Percentiles rank a stretch among this genome's conserved stretches.
Conservation (phyloP, 1,140 invertebrate genomes). For the Papilio polyxenes region DNA sequence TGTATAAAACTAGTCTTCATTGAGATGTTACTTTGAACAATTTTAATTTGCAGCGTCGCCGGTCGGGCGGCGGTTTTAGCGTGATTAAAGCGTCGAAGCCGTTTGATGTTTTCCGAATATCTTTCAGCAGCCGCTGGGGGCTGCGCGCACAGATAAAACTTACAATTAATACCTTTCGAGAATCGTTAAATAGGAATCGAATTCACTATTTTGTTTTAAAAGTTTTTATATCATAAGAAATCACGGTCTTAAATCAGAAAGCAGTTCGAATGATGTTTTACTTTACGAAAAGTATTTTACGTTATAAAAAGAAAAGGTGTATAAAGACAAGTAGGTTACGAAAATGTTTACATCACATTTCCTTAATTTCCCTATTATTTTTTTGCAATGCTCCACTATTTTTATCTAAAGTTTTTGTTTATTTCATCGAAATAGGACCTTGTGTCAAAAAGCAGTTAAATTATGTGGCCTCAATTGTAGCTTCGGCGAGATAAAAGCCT, state of each 20-base stretch:
- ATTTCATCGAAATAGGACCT: not conserved
- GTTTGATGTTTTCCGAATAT: slow-evolving; percentile 52
- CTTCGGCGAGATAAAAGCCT: not conserved
- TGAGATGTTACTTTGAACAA: slow-evolving; percentile 27
- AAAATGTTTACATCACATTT: too few species aligned
- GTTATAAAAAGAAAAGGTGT: too few species aligned
- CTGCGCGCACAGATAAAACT: slow-evolving; percentile 46
- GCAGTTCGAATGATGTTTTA: too few species aligned
- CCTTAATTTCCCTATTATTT: too few species aligned
- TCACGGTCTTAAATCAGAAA: too few species aligned
- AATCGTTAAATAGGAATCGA: slow-evolving; percentile 45
- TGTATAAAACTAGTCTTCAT: not conserved
- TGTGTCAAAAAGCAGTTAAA: slow-evolving; percentile 1
- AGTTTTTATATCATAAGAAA: not conserved
- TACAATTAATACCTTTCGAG: slow-evolving; percentile 40
- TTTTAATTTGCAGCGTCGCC: slow-evolving; percentile 23
- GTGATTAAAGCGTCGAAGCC: slow-evolving; percentile 48
- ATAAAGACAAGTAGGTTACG: too few species aligned
- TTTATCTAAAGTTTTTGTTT: too few species aligned
- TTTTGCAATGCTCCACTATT: too few species aligned
- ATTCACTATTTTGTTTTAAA: slow-evolving; percentile 8
- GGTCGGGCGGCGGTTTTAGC: slow-evolving; percentile 38
- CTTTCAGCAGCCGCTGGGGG: slow-evolving; percentile 24
- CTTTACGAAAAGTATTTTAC: too few species aligned
- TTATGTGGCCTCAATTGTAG: slow-evolving; percentile 12